These are phyloP conservation scores for Cylindroiulus punctatus DNA, from an alignment of 2,888 invertebrate genomes.

Conservation along the genomic window DNA sequence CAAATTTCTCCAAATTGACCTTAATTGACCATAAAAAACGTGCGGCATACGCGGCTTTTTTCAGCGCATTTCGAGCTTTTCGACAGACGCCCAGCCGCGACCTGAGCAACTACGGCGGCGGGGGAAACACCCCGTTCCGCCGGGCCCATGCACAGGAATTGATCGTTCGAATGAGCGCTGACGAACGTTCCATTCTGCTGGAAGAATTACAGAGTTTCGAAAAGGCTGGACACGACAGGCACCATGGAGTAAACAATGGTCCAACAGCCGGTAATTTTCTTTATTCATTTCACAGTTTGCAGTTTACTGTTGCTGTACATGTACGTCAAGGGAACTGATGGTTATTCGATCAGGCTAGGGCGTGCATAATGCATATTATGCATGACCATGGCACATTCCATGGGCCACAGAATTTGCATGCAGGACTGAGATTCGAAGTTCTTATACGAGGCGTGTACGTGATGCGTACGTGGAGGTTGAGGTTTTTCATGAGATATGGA, in stretches of 20 bases:
- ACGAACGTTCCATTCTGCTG: constrained; percentile 62
- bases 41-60: not conserved
- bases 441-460: too few species aligned
- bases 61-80: not conserved
- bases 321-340: too few species aligned
- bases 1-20: constrained; percentile 7
- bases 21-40: constrained; percentile 28
- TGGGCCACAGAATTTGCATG: too few species aligned
- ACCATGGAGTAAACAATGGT: not conserved
- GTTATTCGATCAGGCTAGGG: too few species aligned
- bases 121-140: constrained; percentile 54
- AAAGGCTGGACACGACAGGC: constrained; percentile 50
- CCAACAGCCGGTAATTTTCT: not conserved
- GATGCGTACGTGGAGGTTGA: too few species aligned
- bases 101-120: constrained; percentile 27
- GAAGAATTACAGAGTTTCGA: constrained; percentile 62
- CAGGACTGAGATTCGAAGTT: too few species aligned
- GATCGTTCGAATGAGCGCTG: constrained; percentile 62
- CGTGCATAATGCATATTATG: too few species aligned
- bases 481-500: too few species aligned
- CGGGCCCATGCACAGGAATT: constrained; percentile 61
- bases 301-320: too few species aligned
- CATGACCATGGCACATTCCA: too few species aligned
- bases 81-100: not conserved
- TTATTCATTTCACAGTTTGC: too few species aligned